Evolutionary conservation across 2,113 vertebrate species (phyloP).

Genomic region (Ia io): DNA sequence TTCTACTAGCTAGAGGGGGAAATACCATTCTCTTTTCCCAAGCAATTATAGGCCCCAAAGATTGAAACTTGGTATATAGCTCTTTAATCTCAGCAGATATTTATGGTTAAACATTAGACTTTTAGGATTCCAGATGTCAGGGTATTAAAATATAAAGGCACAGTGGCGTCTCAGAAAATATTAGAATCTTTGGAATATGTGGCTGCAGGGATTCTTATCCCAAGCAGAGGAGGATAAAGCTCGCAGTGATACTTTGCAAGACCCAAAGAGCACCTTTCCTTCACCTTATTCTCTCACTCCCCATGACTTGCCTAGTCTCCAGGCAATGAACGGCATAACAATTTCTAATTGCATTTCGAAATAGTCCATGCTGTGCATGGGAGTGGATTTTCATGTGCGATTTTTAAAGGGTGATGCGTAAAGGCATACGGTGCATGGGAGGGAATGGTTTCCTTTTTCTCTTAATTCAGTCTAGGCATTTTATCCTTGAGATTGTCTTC

Average conservation of each 20-base stretch:
- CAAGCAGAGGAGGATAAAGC: constrained; percentile 9
- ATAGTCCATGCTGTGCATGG: background rate
- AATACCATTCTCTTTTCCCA: constrained; percentile 79
- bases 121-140: constrained; percentile 76
- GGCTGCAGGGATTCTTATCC: constrained; percentile 52
- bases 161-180: constrained; percentile 62
- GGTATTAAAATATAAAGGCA: constrained; percentile 77
- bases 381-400: background rate
- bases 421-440: background rate
- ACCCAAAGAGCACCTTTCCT: constrained; percentile 9
- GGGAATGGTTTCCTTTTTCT: constrained; percentile 5
- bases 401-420: constrained; percentile 30
- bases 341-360: background rate
- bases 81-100: constrained; percentile 80
- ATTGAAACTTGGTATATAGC: constrained; percentile 75
- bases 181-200: constrained; percentile 60
- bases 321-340: background rate
- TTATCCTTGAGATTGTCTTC: background rate
- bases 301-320: background rate
- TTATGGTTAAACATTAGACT: constrained; percentile 78
- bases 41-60: constrained; percentile 77
- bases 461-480: background rate
- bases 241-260: constrained; percentile 17
- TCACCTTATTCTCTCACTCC: background rate
- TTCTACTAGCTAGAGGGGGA: constrained; percentile 73